Conservation (phyloP, 1,140 invertebrate species). For the Cyclina sinensis region DNA sequence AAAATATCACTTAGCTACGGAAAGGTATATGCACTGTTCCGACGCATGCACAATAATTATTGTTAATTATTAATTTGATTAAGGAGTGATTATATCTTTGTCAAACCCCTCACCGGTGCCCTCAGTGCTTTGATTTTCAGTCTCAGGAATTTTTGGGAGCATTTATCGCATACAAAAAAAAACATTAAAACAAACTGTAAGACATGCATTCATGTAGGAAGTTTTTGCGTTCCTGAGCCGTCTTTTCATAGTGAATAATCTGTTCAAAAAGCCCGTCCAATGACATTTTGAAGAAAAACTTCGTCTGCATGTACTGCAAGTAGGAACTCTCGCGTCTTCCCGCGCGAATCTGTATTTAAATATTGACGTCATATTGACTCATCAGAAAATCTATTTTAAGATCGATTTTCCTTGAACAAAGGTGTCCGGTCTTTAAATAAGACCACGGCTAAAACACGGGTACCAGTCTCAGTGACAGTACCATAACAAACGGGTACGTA, state of each 20-base stretch:
- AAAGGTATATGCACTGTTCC: too few species aligned
- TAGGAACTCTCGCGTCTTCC: too few species aligned
- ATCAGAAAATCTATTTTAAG: conserved; percentile 5
- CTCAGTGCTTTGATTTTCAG: not conserved
- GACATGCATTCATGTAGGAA: conserved; percentile 70
- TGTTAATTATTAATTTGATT: too few species aligned
- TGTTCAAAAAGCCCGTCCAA: conserved; percentile 74
- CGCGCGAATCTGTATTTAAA: not conserved
- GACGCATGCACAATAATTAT: too few species aligned
- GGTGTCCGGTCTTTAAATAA: not conserved
- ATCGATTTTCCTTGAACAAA: not conserved
- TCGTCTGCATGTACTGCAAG: too few species aligned
- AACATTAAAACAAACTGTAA: too few species aligned
- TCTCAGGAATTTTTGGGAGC: too few species aligned
- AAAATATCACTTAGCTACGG: too few species aligned
- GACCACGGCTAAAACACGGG: not conserved
- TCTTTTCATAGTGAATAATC: conserved; percentile 74
- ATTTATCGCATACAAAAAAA: too few species aligned
- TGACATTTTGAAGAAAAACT: conserved; percentile 28
- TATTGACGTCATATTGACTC: not conserved
- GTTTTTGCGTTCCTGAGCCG: conserved; percentile 67
- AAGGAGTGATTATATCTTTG: too few species aligned
- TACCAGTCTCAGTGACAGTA: not conserved
- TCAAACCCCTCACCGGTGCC: too few species aligned
- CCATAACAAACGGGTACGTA: not conserved